Conservation (phyloP, 2,888 invertebrate species). For the Apotomis turbidana region DNA sequence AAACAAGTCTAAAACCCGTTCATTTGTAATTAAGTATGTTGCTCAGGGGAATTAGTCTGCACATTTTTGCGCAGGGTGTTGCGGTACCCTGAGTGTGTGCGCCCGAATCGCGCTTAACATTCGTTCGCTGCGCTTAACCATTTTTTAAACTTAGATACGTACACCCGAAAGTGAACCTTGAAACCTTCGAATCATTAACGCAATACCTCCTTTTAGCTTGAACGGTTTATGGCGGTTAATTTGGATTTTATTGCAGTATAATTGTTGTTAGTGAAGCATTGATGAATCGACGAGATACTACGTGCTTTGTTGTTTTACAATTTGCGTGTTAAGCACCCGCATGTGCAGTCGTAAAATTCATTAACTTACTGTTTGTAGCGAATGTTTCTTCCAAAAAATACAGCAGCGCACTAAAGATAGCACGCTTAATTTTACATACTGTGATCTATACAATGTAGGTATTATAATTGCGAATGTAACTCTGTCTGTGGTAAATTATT, state of each 20-base stretch:
- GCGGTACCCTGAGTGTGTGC: too few relatives aligned
- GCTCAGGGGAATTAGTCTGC: too few relatives aligned
- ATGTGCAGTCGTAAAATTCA: slow-evolving; percentile 46
- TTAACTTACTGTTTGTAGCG: slow-evolving; percentile 18
- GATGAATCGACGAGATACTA: slow-evolving; percentile 57
- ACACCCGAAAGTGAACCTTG: slow-evolving; percentile 51
- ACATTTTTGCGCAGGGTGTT: too few relatives aligned
- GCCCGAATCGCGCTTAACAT: not conserved
- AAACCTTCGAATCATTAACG: slow-evolving; percentile 43
- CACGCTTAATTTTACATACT: too few relatives aligned
- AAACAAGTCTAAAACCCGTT: too few relatives aligned
- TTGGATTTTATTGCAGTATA: slow-evolving; percentile 71
- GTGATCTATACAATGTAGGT: too few relatives aligned
- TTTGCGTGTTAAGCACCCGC: slow-evolving; percentile 62
- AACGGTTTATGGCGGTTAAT: slow-evolving; percentile 54
- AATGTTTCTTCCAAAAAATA: not conserved
- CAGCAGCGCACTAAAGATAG: not conserved
- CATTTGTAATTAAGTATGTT: too few relatives aligned
- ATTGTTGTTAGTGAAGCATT: slow-evolving; percentile 63
- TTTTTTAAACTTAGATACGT: slow-evolving; percentile 56
- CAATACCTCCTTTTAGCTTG: slow-evolving; percentile 42
- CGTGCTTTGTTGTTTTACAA: slow-evolving; percentile 58
- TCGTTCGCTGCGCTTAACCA: not conserved
- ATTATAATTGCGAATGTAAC: too few relatives aligned
- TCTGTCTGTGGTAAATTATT: too few relatives aligned